Percentiles rank a stretch among this genome's conserved stretches.
Evolutionary conservation across 2,113 vertebrate species (phyloP).

Genomic region (Mobula birostris): DNA sequence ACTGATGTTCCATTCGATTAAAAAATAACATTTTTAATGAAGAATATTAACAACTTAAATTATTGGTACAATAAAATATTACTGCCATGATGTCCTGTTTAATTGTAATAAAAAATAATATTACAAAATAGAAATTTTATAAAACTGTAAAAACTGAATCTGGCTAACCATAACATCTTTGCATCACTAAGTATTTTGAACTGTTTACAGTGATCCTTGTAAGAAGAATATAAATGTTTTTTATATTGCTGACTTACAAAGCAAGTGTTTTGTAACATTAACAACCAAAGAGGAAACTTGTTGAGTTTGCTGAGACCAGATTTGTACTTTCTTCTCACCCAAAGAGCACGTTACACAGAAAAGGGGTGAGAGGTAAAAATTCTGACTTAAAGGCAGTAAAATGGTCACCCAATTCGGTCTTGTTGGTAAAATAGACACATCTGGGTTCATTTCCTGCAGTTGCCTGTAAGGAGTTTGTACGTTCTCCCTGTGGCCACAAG

Average conservation of each 20-base stretch:
- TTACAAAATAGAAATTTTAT: not conserved
- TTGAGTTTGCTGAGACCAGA: not conserved
- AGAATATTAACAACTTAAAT: not conserved
- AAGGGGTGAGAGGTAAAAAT: not conserved
- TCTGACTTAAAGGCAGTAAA: slow-evolving; percentile 11
- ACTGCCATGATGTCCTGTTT: not conserved
- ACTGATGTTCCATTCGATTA: not conserved
- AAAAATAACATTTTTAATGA: not conserved
- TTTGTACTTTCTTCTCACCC: not conserved
- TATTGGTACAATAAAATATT: not conserved
- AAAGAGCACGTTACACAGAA: not conserved
- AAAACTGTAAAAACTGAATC: not conserved
- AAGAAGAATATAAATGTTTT: not conserved
- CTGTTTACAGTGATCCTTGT: not conserved
- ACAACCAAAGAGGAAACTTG: not conserved
- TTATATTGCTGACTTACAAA: not conserved
- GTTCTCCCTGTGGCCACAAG: too few species aligned
- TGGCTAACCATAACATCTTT: not conserved
- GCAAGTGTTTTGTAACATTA: not conserved
- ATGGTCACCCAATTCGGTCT: not conserved
- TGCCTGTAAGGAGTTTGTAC: too few species aligned
- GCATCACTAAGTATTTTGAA: not conserved
- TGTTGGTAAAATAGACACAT: not conserved
- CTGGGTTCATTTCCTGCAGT: too few species aligned
- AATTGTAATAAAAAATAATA: not conserved